Conservation (phyloP, 92 coral and sea anemone species). For the Actinostola sp. region DNA sequence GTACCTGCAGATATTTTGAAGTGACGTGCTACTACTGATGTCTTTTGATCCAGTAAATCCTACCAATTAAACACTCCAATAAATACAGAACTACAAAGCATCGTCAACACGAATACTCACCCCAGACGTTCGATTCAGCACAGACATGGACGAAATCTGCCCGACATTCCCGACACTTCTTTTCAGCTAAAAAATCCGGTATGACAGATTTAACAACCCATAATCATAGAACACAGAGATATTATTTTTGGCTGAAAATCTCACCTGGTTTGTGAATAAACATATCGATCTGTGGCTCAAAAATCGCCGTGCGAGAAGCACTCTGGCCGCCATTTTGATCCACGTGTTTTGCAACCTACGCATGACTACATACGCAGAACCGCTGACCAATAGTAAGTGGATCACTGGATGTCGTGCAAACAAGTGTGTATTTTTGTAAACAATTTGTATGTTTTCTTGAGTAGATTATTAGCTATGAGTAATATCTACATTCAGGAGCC, state of each 20-base stretch:
- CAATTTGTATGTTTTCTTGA: slow-evolving; percentile 11
- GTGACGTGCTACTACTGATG: slow-evolving; percentile 2
- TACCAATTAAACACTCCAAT: background rate
- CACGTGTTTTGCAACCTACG: slow-evolving; percentile 47
- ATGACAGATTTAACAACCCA: background rate
- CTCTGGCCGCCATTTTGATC: slow-evolving; percentile 80
- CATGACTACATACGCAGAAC: slow-evolving; percentile 26
- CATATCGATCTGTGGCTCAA: background rate
- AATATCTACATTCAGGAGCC: slow-evolving; percentile 98
- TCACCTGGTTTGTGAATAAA: slow-evolving; percentile 25
- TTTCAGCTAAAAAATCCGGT: slow-evolving; percentile 5
- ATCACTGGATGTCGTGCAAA: too few species aligned
- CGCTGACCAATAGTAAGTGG: slow-evolving; percentile 53
- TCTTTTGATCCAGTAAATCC: slow-evolving; percentile 1
- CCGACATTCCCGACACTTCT: slow-evolving; percentile 5
- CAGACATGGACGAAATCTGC: slow-evolving; percentile 10
- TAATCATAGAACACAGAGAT: background rate
- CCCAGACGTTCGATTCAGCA: slow-evolving; percentile 18
- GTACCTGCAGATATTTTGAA: slow-evolving; percentile 28
- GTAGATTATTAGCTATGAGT: slow-evolving; percentile 63
- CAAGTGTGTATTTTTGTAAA: too few species aligned
- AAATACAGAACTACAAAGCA: background rate
- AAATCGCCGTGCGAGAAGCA: slow-evolving; percentile 18
- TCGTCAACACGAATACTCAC: too few species aligned
- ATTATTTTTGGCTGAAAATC: background rate